These are phyloP conservation scores for Phataginus tricuspis DNA, from an alignment of 2,797 vertebrate species.

Conservation along the genomic window DNA sequence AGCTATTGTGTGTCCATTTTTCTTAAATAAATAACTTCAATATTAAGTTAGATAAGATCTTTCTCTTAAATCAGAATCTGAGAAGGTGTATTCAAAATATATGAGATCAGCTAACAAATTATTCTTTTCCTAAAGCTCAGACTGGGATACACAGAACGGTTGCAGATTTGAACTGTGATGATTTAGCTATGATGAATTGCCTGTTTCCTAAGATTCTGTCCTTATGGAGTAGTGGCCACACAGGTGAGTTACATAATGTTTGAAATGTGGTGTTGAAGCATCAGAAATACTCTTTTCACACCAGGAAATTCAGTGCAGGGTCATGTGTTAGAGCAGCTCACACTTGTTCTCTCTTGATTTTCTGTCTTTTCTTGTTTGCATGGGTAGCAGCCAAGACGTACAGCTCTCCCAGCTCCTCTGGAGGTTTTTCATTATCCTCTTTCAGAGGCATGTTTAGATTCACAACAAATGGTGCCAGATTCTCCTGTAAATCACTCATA, in stretches of 20 bases:
- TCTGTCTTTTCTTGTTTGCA: background rate
- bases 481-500: background rate
- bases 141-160: background rate
- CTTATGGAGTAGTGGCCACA: fast-evolving
- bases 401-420: background rate
- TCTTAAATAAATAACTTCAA: background rate
- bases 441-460: background rate
- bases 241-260: background rate
- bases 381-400: too few species aligned
- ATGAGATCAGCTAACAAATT: background rate
- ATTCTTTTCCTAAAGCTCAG: background rate
- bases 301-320: background rate
- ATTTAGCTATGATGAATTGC: background rate
- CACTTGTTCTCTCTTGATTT: background rate
- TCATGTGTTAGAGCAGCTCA: background rate
- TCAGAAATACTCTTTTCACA: background rate
- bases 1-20: background rate
- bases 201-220: background rate
- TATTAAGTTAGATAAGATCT: background rate
- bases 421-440: background rate
- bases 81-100: background rate
- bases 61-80: background rate
- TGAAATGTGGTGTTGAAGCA: background rate
- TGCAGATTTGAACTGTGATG: background rate
- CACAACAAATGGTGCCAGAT: background rate